phyloP scores from a whole-genome alignment of 2,797 vertebrate genomes.

The Ceryle rudis region DNA sequence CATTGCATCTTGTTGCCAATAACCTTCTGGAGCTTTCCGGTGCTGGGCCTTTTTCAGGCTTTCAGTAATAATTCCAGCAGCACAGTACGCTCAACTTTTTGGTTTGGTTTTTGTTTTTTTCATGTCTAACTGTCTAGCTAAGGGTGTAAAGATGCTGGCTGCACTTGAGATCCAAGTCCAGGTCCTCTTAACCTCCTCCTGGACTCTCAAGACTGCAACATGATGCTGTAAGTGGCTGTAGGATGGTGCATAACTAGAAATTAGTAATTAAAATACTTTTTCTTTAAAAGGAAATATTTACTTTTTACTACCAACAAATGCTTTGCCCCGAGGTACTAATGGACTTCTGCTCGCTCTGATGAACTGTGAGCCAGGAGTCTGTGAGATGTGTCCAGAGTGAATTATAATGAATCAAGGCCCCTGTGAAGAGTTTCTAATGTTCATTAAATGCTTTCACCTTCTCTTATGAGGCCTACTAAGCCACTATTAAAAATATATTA shows the following conservation, averaged over 20 bases:
- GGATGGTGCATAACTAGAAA: not conserved
- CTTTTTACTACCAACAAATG: not conserved
- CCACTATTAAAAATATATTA: conserved; percentile 46
- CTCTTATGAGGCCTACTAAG: conserved; percentile 41
- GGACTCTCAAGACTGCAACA: not conserved
- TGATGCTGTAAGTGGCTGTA: not conserved
- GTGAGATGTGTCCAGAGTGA: not conserved
- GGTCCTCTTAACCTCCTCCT: not conserved
- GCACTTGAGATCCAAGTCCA: not conserved
- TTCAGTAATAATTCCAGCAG: not conserved
- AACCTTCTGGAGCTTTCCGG: not conserved
- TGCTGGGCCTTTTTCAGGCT: not conserved
- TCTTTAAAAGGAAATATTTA: not conserved
- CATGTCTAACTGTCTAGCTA: not conserved
- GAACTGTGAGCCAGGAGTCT: not conserved
- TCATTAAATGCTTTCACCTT: conserved; percentile 2
- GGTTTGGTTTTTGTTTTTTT: not conserved
- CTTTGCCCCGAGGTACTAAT: not conserved
- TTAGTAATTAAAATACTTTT: not conserved
- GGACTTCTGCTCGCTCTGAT: not conserved
- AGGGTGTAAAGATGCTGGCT: not conserved
- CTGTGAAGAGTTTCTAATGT: conserved; percentile 37
- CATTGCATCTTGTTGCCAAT: not conserved
- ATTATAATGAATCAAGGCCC: not conserved
- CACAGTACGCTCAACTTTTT: not conserved